Percentiles rank a stretch among this genome's conserved stretches.
phyloP scores from a whole-genome alignment of 2,888 invertebrate genomes.

The Erebia palarica region DNA sequence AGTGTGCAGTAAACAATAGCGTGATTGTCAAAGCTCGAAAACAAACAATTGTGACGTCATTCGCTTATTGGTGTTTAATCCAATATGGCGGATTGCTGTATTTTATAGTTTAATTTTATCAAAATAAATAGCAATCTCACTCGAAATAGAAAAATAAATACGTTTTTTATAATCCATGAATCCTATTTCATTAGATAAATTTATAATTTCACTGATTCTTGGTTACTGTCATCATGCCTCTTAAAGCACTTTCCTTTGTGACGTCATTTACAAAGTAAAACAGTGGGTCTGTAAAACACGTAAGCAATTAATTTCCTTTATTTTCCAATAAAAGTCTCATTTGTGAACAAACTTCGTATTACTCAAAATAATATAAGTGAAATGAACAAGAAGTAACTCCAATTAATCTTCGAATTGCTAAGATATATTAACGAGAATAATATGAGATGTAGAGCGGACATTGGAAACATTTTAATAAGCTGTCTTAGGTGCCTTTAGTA shows the following conservation, averaged over 20 bases:
- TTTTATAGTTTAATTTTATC: too few species aligned
- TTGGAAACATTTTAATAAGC: neutral
- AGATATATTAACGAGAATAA: neutral
- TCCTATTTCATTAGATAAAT: too few species aligned
- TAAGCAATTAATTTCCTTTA: neutral
- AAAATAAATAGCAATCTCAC: too few species aligned
- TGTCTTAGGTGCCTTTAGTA: neutral
- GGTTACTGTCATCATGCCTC: too few species aligned
- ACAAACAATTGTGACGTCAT: too few species aligned
- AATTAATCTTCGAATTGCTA: conserved; percentile 12
- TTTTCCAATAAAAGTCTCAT: conserved; percentile 15
- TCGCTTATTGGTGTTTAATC: too few species aligned
- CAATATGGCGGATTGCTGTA: too few species aligned
- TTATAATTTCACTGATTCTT: too few species aligned
- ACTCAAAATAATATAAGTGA: conserved; percentile 5
- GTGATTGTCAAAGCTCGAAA: too few species aligned
- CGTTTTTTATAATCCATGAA: too few species aligned
- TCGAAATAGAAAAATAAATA: too few species aligned
- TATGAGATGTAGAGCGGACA: neutral
- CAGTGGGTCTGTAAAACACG: neutral
- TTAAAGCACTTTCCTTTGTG: neutral
- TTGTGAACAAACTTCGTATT: conserved; percentile 13
- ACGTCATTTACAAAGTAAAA: neutral
- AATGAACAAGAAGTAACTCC: conserved; percentile 20
- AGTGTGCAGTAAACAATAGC: too few species aligned